Evolutionary conservation across 2,888 invertebrate species (phyloP), one percentile per base, ranked within the genome.

Genomic region (Dendrolimus houi): DNA sequence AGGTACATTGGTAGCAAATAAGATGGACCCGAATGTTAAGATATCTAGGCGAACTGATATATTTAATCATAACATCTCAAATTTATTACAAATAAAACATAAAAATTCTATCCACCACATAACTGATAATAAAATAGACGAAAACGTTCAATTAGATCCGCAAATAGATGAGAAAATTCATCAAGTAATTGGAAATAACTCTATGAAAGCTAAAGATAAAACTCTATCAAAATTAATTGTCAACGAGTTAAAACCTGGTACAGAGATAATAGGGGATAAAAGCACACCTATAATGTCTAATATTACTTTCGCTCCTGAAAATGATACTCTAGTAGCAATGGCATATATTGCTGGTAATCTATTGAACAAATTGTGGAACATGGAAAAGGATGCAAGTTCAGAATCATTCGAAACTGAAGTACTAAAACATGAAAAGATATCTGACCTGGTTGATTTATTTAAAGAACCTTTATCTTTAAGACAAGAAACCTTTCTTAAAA

Each of bases 341-440:
- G 81, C 87, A 0, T 87, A 81, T 41, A 89, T 90, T 60, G 89
- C 89, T 63, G 89, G 89, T 0, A 87, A 87, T 69, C 64, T 90
- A 52, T 64, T 90, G n/a, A 87, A 85, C 62, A 85, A 85, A 64
- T 63, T 90, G 42, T 90, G 89, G 89, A 79, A 83, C 59, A 82
- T 90, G 70, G 86, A 88, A 68, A 85, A 82, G 65, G 83, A 82
- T 57, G 62, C 70, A 2, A 70, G 63, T 52, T 77, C 74, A 14
- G 77, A 79, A 54, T 78, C 83, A 0, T 63, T 72, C 41, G 85
- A 87, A 70, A 77, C 76, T 7, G 86, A 89, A 60, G 61, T 64
- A 13, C 59, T 87, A 10, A 87, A 86, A 69, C 83, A 85, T 58
- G 78, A 85, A 55, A 90, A 86, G 67, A 81, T 89, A 58, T 65